Percentiles rank a stretch among this genome's conserved stretches.
These are phyloP conservation scores for Anastatus disparis DNA, from an alignment of 1,140 invertebrate genomes.

Conservation along the genomic window DNA sequence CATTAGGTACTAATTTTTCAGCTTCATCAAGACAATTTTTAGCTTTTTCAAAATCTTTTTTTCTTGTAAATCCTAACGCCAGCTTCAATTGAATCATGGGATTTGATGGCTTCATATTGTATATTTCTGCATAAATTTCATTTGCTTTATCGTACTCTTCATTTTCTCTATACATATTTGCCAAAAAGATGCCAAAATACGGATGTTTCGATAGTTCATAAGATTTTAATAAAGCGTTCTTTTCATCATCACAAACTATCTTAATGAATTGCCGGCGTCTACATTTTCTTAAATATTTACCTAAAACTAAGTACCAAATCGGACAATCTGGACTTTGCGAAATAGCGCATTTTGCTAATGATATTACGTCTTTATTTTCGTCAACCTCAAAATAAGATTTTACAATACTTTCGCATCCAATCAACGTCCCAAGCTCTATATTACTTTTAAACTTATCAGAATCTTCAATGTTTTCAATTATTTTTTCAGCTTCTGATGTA, in stretches of 20 bases:
- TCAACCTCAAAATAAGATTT: not conserved
- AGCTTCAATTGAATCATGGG: not conserved
- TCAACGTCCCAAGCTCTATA: not conserved
- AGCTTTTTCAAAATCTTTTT: not conserved
- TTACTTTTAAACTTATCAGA: not conserved
- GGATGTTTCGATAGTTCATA: constrained; percentile 24
- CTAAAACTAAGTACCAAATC: too few species aligned
- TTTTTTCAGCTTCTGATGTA: not conserved
- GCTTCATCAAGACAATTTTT: constrained; percentile 23
- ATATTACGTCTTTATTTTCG: not conserved
- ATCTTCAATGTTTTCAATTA: not conserved
- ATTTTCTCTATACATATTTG: not conserved
- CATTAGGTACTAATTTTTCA: not conserved
- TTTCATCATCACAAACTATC: not conserved
- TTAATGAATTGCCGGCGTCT: not conserved
- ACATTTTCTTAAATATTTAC: not conserved
- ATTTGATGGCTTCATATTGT: not conserved
- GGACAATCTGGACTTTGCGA: not conserved
- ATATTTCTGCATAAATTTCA: not conserved
- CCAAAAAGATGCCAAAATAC: constrained; percentile 17
- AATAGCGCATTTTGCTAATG: not conserved
- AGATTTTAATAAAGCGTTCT: too few species aligned
- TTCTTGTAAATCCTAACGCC: not conserved
- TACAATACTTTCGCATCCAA: not conserved
- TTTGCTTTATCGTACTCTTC: not conserved